A percentile compares a stretch with the other conserved stretches of the same genome.
Evolutionary conservation across 2,888 invertebrate species (phyloP).

Genomic region (Eupithecia insigniata): DNA sequence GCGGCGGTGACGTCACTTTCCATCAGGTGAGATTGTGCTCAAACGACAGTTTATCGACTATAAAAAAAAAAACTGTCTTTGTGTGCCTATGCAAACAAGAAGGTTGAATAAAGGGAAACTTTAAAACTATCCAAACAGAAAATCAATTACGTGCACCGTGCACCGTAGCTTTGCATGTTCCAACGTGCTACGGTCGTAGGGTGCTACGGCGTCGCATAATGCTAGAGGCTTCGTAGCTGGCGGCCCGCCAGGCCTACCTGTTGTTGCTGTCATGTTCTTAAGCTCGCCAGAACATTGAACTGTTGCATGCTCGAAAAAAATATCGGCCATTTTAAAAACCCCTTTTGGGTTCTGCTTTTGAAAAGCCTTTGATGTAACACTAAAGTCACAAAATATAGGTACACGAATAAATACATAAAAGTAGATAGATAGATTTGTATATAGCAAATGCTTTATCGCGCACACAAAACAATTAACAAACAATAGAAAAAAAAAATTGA

Average conservation of each 20-base stretch:
- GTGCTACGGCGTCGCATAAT: conserved; percentile 52
- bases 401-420: no score
- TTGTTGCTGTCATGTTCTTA: conserved; percentile 72
- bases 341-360: background rate
- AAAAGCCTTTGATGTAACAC: conserved; percentile 1
- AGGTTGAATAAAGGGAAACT: conserved; percentile 45
- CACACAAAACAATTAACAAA: no score
- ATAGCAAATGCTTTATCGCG: no score
- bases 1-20: no score
- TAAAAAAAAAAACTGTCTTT: no score
- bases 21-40: no score
- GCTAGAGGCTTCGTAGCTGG: conserved; percentile 58
- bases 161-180: conserved; percentile 49
- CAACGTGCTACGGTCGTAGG: conserved; percentile 49
- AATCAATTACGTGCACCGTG: conserved; percentile 54
- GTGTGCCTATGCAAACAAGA: conserved; percentile 33
- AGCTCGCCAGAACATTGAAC: conserved; percentile 53
- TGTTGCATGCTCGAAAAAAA: conserved; percentile 52
- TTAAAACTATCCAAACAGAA: conserved; percentile 54
- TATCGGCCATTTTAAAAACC: conserved; percentile 6
- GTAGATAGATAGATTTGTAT: no score
- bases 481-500: no score
- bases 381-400: no score
- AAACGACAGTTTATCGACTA: no score
- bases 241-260: conserved; percentile 77